phyloP scores from a whole-genome alignment of 2,797 vertebrate species.

The Notolepis coatsorum region DNA sequence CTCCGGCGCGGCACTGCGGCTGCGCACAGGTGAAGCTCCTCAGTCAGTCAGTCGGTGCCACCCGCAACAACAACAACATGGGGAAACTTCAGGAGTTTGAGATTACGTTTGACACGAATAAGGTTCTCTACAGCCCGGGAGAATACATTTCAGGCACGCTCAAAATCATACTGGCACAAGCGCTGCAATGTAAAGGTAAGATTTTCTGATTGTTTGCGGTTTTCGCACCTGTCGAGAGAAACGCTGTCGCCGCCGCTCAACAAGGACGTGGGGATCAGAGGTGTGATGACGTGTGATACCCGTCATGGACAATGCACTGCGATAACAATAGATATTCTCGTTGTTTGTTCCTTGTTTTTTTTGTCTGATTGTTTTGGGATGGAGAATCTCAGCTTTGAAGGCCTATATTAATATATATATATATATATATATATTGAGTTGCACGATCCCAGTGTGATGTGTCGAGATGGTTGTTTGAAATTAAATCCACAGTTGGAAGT shows the following conservation, averaged over 20 bases:
- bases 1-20: background rate
- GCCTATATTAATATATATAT: too few species aligned
- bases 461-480: background rate
- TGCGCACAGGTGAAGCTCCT: slow-evolving; percentile 45
- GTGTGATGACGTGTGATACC: too few species aligned
- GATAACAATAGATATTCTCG: too few species aligned
- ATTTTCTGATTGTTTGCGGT: too few species aligned
- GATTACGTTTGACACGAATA: slow-evolving; percentile 70
- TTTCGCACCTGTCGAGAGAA: too few species aligned
- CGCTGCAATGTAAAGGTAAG: slow-evolving; percentile 81
- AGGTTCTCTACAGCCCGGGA: slow-evolving; percentile 76
- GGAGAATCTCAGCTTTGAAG: too few species aligned
- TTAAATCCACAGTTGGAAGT: background rate
- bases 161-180: slow-evolving; percentile 55
- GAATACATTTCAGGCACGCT: slow-evolving; percentile 76
- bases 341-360: too few species aligned
- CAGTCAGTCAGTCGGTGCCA: background rate
- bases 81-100: slow-evolving; percentile 78
- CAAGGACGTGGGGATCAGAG: too few species aligned
- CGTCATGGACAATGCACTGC: too few species aligned
- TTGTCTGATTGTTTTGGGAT: too few species aligned
- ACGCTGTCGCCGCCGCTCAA: too few species aligned
- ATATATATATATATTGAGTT: too few species aligned
- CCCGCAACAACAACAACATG: slow-evolving; percentile 58
- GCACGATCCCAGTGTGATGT: background rate